Evolutionary conservation across 2,888 invertebrate genomes (phyloP), one percentile per base, ranked within the genome.

Genomic region (Leptothorax acervorum): DNA sequence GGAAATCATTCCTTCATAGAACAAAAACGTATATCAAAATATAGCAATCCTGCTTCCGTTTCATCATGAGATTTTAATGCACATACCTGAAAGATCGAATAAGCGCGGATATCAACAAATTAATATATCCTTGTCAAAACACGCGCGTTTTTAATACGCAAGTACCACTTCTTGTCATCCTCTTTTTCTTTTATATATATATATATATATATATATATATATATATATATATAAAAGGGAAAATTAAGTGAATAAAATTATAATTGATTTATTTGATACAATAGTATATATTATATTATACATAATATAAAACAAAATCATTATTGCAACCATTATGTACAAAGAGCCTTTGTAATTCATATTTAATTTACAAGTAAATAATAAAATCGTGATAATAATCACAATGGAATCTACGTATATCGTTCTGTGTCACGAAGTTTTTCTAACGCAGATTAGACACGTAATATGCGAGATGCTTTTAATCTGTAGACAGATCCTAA

Each of bases 301-400:
- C 83, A 83, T 91, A 92, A 94, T 94, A 94, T 93, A 93, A 94
- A 93, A 94, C 91, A 93, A 93, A 93, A 93, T 94, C 90, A 92
- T 92, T 93, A 93, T 94, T 92, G 93, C 93, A 92, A 92, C 94
- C 92, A 93, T 94, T 94, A 93, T 94, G 94, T 94, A 94, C 94
- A 94, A 94, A 94, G 93, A 94, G 93, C 94, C 94, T 94, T 94
- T 94, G 94, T 94, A 94, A 94, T 92, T 94, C 92, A 92, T 94
- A 94, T 94, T 94, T 94, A 94, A 94, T 93, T 93, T 93, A 93
- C 93, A 93, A 94, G 88, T 92, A 90, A 94, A 93, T 93, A 94
- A 94, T 94, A 94, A 94, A 94, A 88, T 85, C 83, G 88, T 91
- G 89, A 89, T 87, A 48, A 85, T 84, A 88, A 90, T 90, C 89